Percentiles rank a stretch among this genome's conserved stretches.
Evolutionary conservation across 1,140 invertebrate species (phyloP).

Genomic region (Popillia japonica): DNA sequence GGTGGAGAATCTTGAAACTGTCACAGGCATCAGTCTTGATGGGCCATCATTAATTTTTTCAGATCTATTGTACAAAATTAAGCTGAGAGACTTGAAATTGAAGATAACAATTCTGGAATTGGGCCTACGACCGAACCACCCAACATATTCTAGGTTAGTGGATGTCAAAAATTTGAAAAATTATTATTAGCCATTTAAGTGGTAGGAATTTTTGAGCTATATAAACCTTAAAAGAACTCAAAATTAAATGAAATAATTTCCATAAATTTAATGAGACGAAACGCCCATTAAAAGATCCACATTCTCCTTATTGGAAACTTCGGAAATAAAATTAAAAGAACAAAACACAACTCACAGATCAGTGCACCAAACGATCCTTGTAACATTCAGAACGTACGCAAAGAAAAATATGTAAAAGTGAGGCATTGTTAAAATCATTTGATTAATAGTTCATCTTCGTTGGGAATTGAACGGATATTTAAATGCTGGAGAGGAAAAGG

Average conservation of each 20-base stretch:
- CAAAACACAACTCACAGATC: background rate
- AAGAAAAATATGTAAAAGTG: background rate
- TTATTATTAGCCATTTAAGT: too few species aligned
- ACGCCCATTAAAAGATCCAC: background rate
- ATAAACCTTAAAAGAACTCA: background rate
- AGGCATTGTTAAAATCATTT: background rate
- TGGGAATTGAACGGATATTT: background rate
- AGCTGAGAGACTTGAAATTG: too few species aligned
- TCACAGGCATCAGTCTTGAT: too few species aligned
- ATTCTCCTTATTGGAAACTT: background rate
- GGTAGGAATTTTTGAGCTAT: too few species aligned
- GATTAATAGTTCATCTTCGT: conserved; percentile 11
- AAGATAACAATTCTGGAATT: too few species aligned
- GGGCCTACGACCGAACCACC: too few species aligned
- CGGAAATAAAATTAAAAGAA: background rate
- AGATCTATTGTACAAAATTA: too few species aligned
- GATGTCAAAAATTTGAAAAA: too few species aligned
- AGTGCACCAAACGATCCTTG: background rate
- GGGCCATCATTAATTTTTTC: too few species aligned
- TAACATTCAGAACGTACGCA: background rate
- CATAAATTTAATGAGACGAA: background rate
- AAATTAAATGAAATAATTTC: conserved; percentile 4
- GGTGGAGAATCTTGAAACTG: too few species aligned
- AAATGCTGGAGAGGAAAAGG: background rate
- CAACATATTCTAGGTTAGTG: too few species aligned